Conservation (phyloP, 2,888 invertebrate genomes). For the Dryadula phaetusa region DNA sequence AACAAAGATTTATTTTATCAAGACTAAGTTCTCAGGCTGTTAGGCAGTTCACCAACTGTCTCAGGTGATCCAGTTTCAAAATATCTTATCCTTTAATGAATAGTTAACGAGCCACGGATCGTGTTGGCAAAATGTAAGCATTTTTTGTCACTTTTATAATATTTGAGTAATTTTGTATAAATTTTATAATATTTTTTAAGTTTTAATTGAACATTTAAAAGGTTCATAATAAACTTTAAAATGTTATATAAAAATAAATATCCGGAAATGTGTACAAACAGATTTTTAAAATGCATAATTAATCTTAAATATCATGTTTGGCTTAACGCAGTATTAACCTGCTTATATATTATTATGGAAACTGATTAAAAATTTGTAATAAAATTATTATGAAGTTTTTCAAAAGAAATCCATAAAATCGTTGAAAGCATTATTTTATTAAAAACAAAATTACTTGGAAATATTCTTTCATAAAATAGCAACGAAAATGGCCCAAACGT, state of each 20-base stretch:
- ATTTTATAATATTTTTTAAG: too few species aligned
- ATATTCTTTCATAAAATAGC: constrained; percentile 1
- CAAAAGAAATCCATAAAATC: not conserved
- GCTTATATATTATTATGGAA: not conserved
- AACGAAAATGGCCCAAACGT: not conserved
- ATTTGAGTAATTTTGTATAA: too few species aligned
- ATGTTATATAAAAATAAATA: too few species aligned
- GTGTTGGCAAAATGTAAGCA: constrained; percentile 48
- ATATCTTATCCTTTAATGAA: constrained; percentile 54
- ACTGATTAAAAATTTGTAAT: not conserved
- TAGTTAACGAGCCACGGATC: constrained; percentile 48
- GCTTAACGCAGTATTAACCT: too few species aligned
- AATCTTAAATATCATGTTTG: too few species aligned
- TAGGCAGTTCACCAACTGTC: constrained; percentile 51
- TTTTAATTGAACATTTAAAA: too few species aligned
- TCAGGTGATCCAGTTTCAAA: constrained; percentile 74
- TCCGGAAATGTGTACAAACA: too few species aligned
- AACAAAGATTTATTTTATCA: constrained; percentile 69
- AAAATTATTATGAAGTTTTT: constrained; percentile 1
- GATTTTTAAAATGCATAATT: too few species aligned
- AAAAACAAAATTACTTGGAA: not conserved
- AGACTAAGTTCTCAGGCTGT: constrained; percentile 42
- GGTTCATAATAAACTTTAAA: too few species aligned
- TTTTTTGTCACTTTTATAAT: too few species aligned
- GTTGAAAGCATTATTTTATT: not conserved